Evolutionary conservation across 2,888 invertebrate genomes (phyloP), one percentile per base, ranked within the genome.

Genomic region (Eumacrocentrus americanus): DNA sequence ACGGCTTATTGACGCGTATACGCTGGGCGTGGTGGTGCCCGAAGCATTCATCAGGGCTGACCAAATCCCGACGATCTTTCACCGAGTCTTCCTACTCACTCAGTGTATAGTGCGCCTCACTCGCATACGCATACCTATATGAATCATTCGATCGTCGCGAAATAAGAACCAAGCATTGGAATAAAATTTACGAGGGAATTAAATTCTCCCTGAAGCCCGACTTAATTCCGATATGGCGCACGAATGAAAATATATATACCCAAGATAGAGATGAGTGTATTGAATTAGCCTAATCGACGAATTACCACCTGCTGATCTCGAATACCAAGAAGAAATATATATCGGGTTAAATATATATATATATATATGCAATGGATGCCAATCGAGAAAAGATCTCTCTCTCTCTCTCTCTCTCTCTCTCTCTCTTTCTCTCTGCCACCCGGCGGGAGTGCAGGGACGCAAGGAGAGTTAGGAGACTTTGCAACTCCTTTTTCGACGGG

Each of bases 1-100:
- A 75, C 65, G 69, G 64, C 72, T 67, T 64, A 72, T 74, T 70
- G 70, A 70, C 72, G 70, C 71, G 42, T 42, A 42, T 42, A 42
- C 42, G 42, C 61, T 54, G 63, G 70, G 74, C 76, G 76, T 76
- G 76, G 71, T 66, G 62, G 58, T 55, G 74, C 74, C 75, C 64
- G 62, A 57, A 71, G 75, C 72, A 60, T 67, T 66, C 67, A 67
- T 68, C 70, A 68, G 68, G 61, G 58, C 50, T 67, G 67, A 60
- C 68, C 71, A 60, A 75, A 75, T 64, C 61, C 42, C 20, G 42
- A 42, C n/a, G n/a, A 42, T 46, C 51, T 59, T 57, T 47, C 42
- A 42, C 42, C 42, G 42, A 18, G 18, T 42, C 42, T 42, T 42
- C 42, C 42, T 42, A 47, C 38, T 48, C n/a, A n/a, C n/a, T n/a